These are phyloP conservation scores for Cerceris ruficornis DNA, from an alignment of 2,888 invertebrate species.

Conservation along the genomic window DNA sequence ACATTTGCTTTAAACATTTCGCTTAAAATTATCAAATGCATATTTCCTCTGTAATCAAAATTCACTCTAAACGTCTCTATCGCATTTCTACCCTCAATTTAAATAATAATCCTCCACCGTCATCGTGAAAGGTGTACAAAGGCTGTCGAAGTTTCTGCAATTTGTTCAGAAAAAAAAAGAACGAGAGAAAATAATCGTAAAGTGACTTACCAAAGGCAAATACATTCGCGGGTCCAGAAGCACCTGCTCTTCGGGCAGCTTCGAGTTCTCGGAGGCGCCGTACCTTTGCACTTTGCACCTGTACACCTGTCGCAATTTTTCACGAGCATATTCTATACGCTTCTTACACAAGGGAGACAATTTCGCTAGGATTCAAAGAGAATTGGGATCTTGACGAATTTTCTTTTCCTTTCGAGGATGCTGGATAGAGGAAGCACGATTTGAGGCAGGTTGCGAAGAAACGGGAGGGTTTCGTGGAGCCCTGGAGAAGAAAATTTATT, in stretches of 20 bases:
- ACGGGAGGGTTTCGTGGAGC: not conserved
- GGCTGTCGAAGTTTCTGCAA: not conserved
- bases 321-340: conserved; percentile 23
- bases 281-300: conserved; percentile 39
- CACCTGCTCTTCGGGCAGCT: conserved; percentile 66
- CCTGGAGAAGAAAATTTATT: not conserved
- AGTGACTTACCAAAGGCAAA: conserved; percentile 55
- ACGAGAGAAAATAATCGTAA: conserved; percentile 32
- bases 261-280: conserved; percentile 26
- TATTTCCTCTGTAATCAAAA: too few species aligned
- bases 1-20: too few species aligned
- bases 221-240: conserved; percentile 60
- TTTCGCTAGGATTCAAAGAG: conserved; percentile 25
- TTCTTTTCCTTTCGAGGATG: not conserved
- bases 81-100: too few species aligned
- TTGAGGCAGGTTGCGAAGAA: not conserved
- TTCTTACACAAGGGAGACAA: conserved; percentile 3
- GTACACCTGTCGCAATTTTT: conserved; percentile 74
- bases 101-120: too few species aligned
- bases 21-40: too few species aligned
- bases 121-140: not conserved
- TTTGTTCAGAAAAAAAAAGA: not conserved
- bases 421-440: conserved; percentile 21
- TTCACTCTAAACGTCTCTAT: too few species aligned
- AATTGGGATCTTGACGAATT: conserved; percentile 2